phyloP scores from a whole-genome alignment of 2,113 vertebrate species.

The Poeciliopsis prolifica region DNA sequence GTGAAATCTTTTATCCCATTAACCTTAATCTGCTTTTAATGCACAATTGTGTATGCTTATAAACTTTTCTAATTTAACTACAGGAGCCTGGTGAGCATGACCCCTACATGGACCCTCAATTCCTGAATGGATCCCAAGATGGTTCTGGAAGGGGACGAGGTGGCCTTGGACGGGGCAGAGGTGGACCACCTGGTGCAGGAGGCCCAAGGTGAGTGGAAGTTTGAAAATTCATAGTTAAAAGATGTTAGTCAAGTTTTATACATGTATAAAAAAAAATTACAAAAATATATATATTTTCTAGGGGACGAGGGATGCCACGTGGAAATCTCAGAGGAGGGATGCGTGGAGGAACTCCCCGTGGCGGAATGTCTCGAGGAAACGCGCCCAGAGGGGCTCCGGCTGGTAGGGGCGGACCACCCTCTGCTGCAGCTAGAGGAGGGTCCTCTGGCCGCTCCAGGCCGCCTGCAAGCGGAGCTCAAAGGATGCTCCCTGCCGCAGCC shows the following conservation, averaged over 20 bases:
- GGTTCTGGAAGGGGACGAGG: conserved; percentile 85
- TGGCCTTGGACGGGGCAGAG: conserved; percentile 86
- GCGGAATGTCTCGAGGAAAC: conserved; percentile 84
- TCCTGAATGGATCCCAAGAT: conserved; percentile 91
- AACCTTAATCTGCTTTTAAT: background rate
- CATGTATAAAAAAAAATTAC: background rate
- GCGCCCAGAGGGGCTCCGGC: conserved; percentile 84
- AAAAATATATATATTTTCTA: conserved; percentile 38
- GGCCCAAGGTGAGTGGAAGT: conserved; percentile 82
- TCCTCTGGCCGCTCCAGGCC: conserved; percentile 85
- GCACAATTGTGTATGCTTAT: background rate
- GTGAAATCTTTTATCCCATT: conserved; percentile 23
- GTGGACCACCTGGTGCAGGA: conserved; percentile 86
- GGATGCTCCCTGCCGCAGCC: conserved; percentile 86
- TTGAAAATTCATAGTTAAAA: too few relatives aligned
- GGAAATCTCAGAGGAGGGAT: conserved; percentile 85
- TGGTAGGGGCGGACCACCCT: conserved; percentile 84
- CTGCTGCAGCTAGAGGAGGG: conserved; percentile 84
- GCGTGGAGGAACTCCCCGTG: conserved; percentile 86
- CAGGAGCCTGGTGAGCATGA: conserved; percentile 93
- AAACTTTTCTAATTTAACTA: background rate
- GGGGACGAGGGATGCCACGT: conserved; percentile 90
- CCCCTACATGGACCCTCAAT: conserved; percentile 92
- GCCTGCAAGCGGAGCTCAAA: conserved; percentile 83
- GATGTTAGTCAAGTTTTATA: background rate